Evolutionary conservation across 2,888 invertebrate species (phyloP), one percentile per base, ranked within the genome.

Genomic region (Yponomeuta sedellus): DNA sequence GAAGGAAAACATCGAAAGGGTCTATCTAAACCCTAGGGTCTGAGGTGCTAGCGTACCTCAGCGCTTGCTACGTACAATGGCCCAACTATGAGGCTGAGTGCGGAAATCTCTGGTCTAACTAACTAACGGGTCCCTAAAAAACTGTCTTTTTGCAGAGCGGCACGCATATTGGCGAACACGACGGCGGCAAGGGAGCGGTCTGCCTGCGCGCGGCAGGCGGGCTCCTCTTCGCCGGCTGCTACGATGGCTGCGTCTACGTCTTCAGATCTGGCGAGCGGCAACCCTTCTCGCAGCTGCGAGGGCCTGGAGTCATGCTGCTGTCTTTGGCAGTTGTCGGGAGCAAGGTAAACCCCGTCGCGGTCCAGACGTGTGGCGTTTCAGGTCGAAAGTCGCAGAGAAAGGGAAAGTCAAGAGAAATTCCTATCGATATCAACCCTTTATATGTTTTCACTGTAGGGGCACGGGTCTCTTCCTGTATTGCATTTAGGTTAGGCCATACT

Each of bases 181-280:
- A 85, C 66, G 94, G 94, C 58, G 95, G 95, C 61, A 94, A 94
- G 75, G 95, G 95, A 19, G 94, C 95, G 63, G 94, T 95, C 57
- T 95, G 95, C 69, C 92, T 96, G 91, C 93, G 93, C 68, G 85
- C 94, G 64, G 91, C 92, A 61, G 92, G 93, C 70, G 93, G 94
- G 57, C 87, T 94, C 58, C 83, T 95, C 69, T 91, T 93, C 82
- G 94, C 95, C 61, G 96, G 95, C 71, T 96, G 96, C 85, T 95
- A 95, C 80, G 95, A 96, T 85, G 96, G 96, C 68, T 94, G 93
- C 77, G 93, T 96, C 73, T 96, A 96, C 80, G 92, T 95, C 68
- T 94, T 94, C 81, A 89, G 94, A 70, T 92, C 92, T 71, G 83
- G 85, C 6, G 87, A 92, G 70, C 79, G 83, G 1, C 84, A 92